Conservation (phyloP, 2,888 invertebrate genomes). For the Macropis europaea region DNA sequence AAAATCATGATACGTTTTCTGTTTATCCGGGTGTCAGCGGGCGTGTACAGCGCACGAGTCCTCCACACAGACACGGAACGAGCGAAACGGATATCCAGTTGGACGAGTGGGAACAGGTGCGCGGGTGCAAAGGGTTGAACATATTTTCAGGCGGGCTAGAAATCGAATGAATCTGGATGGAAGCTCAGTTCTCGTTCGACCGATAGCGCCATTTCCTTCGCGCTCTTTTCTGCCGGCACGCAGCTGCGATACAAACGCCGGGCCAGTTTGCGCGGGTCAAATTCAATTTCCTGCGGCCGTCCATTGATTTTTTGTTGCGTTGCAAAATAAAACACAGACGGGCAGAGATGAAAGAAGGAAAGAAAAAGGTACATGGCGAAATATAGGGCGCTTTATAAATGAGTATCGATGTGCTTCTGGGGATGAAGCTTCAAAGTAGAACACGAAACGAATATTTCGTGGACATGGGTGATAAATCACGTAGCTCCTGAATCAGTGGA, state of each 20-base stretch:
- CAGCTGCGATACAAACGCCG: slow-evolving; percentile 45
- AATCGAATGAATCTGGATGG: slow-evolving; percentile 51
- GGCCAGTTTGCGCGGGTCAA: slow-evolving; percentile 55
- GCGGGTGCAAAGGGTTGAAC: slow-evolving; percentile 35
- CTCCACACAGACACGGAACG: not conserved
- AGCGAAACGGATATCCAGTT: slow-evolving; percentile 17
- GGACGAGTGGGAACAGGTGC: slow-evolving; percentile 17
- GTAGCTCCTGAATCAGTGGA: no score
- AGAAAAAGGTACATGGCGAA: slow-evolving; percentile 1
- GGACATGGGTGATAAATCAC: no score
- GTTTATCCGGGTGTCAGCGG: slow-evolving; percentile 8
- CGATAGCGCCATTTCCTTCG: slow-evolving; percentile 46
- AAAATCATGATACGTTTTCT: no score
- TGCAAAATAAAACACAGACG: slow-evolving; percentile 12
- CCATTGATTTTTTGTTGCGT: slow-evolving; percentile 52
- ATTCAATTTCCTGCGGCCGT: slow-evolving; percentile 62
- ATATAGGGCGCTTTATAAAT: no score
- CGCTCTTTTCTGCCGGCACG: slow-evolving; percentile 32
- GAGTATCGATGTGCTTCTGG: no score
- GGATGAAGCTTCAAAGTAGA: no score
- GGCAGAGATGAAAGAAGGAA: no score
- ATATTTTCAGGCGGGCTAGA: slow-evolving; percentile 32
- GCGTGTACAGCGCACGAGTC: not conserved
- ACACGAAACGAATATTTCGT: no score
- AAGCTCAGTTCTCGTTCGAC: slow-evolving; percentile 21